Evolutionary conservation across 1,140 invertebrate species (phyloP), one percentile per base, ranked within the genome.

Genomic region (Reticulitermes speratus): DNA sequence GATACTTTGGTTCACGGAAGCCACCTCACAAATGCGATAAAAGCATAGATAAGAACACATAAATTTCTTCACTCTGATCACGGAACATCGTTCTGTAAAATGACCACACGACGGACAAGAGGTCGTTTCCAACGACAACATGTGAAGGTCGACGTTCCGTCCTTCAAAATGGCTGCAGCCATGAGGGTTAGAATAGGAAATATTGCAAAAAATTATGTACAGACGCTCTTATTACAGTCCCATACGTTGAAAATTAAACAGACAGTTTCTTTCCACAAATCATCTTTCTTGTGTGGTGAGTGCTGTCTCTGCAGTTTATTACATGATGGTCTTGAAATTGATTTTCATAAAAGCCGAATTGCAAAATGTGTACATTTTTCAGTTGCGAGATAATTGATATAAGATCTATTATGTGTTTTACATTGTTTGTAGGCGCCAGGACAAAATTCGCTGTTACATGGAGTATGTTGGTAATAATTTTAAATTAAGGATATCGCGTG

Each of bases 261-360:
- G 30, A 86, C 8, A 48, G 48, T 82, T 69, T 82, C n/a, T n/a
- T 84, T 86, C 44, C 86, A 86, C 44, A 84, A 82, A 12, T 86
- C 86, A 55, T n/a, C 86, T 3, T 75, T 86, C 23, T 48, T 86
- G 23, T 84, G 23, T 21, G 86, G 86, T 86, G 48, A 45, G 86
- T 83, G 8, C 38, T 19, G 30, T 25, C n/a, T 44, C 32, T 3
- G 23, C 14, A 86, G 23, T 82, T 30, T 38, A 30, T 52, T 83
- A 45, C 21, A 65, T 16, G 32, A 83, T 16, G 32, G 19, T 75
- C 9, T 2, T 0, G 30, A 38, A 8, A 38, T 75, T 45, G 65
- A 32, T n/a, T 52, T 55, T 30, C 19, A 7, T 48, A 7, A 84
- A 45, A 84, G 12, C 6, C 55, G 6, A 16, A 52, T 30, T 45